A percentile compares a stretch with the other conserved stretches of the same genome.
Evolutionary conservation across 2,113 vertebrate genomes (phyloP).

Genomic region (Oryzias woworae): DNA sequence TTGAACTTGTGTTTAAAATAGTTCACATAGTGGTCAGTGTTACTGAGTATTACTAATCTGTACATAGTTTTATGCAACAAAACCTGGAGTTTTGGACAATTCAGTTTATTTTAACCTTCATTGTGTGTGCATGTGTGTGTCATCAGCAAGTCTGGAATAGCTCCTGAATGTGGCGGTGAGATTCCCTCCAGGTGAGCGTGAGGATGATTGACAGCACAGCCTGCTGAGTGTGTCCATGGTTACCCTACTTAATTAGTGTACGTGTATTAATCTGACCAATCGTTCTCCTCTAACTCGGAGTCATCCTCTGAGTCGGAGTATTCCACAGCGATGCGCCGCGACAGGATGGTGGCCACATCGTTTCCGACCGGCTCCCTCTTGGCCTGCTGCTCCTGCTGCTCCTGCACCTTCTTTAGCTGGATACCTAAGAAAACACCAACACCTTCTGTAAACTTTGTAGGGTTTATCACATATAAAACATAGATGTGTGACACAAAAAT

Average conservation of each 20-base stretch:
- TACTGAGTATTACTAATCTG: constrained; percentile 40
- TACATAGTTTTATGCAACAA: constrained; percentile 55
- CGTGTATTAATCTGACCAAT: constrained; percentile 89
- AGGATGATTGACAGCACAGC: constrained; percentile 9
- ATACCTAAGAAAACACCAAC: constrained; percentile 79
- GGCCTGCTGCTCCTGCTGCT: constrained; percentile 95
- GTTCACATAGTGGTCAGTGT: constrained; percentile 47
- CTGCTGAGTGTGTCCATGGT: constrained; percentile 16
- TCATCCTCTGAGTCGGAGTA: constrained; percentile 97
- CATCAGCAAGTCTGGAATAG: constrained; percentile 38
- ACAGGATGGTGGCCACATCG: constrained; percentile 96
- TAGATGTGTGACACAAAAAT: too few species aligned
- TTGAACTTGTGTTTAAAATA: constrained; percentile 31
- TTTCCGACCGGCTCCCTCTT: constrained; percentile 92
- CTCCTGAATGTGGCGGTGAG: constrained; percentile 37
- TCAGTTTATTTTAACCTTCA: constrained; percentile 54
- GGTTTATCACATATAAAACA: too few species aligned
- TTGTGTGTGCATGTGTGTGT: constrained; percentile 54
- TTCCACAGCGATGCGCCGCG: constrained; percentile 93
- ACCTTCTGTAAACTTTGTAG: too few species aligned
- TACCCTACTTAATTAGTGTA: background rate
- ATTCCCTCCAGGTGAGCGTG: constrained; percentile 43
- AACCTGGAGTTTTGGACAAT: constrained; percentile 55
- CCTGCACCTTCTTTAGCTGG: constrained; percentile 98
- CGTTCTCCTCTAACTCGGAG: constrained; percentile 94